Evolutionary conservation across 2,888 invertebrate genomes (phyloP), one percentile per base, ranked within the genome.

Genomic region (Aplocera efformata): DNA sequence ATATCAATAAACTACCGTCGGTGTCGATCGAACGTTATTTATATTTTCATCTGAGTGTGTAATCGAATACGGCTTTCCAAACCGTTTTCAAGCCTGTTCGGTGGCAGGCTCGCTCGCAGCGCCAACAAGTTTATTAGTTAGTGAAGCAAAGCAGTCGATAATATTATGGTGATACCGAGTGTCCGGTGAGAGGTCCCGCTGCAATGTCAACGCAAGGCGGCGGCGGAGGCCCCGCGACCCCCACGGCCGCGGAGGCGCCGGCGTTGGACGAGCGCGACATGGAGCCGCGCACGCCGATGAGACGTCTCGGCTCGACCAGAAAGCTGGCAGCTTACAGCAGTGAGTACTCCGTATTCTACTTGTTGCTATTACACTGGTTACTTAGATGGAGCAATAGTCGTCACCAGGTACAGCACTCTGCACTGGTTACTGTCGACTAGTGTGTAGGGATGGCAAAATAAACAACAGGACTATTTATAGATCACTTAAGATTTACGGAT

Each of bases 231-330:
- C 24, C 61, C 98, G 8, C 13, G 13, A 17, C 13, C 13, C 13
- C 13, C 3, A 91, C 93, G 55, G 97, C 98, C 78, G 97, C 98
- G 6, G 96, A 96, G 93, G 96, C 38, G 91, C 94, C 45, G 96
- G 79, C 76, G 68, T 92, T 94, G 90, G 94, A 94, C 80, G 94
- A 94, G 72, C 92, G 92, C 67, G 94, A 94, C 63, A 86, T 91
- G 72, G 93, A 94, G 81, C 89, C 93, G 53, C 93, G 93, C 69
- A 94, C 94, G 56, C 94, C 94, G 32, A 94, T 94, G 85, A 93
- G 93, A 77, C 89, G 94, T 47, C 91, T 94, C 53, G 94, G 94
- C 65, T 94, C 94, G 52, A 94, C 94, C 37, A 90, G 94, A 72
- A 94, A 94, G 82, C 89, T 94, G 53, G 90, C 94, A 28, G 91